Conservation (phyloP, 1,140 invertebrate species). For the Trichogramma pretiosum region DNA sequence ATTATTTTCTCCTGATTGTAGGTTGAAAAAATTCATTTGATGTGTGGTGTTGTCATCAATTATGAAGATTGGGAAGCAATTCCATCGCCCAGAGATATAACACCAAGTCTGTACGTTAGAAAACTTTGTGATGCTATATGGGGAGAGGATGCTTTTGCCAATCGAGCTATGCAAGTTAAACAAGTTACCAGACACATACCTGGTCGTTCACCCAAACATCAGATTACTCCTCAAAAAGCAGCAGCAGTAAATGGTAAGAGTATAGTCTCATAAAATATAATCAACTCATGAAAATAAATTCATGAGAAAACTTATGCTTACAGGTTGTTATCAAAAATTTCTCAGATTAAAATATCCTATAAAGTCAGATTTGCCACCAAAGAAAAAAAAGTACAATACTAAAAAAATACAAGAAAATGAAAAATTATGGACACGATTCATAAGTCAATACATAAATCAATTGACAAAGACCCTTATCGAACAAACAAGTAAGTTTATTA, state of each 20-base stretch:
- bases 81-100: neutral
- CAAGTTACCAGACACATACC: neutral
- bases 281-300: neutral
- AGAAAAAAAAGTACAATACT: neutral
- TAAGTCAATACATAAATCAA: no score
- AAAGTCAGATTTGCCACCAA: neutral
- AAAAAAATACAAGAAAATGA: neutral
- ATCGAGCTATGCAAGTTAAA: neutral
- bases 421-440: no score
- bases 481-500: no score
- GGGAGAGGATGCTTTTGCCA: neutral
- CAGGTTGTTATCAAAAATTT: neutral
- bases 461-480: no score
- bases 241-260: neutral
- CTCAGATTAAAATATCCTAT: neutral
- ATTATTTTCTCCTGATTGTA: neutral
- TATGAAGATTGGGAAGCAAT: neutral
- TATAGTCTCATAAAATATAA: neutral
- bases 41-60: neutral
- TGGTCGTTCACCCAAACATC: neutral
- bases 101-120: neutral
- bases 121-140: neutral
- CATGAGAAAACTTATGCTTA: neutral
- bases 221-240: neutral
- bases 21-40: neutral